Conservation (phyloP, 2,888 invertebrate species). For the Prionchulus punctatus region DNA sequence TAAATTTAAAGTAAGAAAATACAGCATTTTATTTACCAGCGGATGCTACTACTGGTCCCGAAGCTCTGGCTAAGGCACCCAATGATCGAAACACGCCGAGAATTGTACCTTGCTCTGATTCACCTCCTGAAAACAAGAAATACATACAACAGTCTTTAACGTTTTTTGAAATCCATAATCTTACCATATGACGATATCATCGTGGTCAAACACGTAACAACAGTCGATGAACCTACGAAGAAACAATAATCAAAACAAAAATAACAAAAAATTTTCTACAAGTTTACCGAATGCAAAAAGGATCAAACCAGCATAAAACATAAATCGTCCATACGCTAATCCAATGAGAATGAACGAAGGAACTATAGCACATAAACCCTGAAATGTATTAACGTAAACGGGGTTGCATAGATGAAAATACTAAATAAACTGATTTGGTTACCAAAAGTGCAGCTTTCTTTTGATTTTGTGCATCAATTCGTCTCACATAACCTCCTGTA, state of each 20-base stretch:
- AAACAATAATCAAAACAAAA: neutral
- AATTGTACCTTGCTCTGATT: conserved; percentile 70
- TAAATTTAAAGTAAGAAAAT: conserved; percentile 11
- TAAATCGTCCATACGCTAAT: conserved; percentile 43
- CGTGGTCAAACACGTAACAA: conserved; percentile 85
- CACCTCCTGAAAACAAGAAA: conserved; percentile 18
- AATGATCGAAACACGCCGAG: conserved; percentile 84
- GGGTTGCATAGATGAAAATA: no score
- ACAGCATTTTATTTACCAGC: conserved; percentile 44
- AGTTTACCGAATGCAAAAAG: conserved; percentile 75
- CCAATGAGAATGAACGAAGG: conserved; percentile 72
- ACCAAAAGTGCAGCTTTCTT: conserved; percentile 47
- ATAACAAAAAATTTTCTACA: neutral
- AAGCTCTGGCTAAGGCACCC: conserved; percentile 76
- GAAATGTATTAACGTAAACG: no score
- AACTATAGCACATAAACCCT: conserved; percentile 64
- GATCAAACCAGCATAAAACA: conserved; percentile 64
- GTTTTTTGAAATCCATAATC: conserved; percentile 22
- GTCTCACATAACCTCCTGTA: conserved; percentile 68
- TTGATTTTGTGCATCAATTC: conserved; percentile 50
- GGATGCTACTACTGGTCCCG: conserved; percentile 75
- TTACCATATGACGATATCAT: conserved; percentile 67
- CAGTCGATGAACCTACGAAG: conserved; percentile 47
- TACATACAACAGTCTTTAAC: neutral
- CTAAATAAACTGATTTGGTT: no score